These are phyloP conservation scores for Megaceryle torquata DNA, from an alignment of 2,113 vertebrate species.

Conservation along the genomic window DNA sequence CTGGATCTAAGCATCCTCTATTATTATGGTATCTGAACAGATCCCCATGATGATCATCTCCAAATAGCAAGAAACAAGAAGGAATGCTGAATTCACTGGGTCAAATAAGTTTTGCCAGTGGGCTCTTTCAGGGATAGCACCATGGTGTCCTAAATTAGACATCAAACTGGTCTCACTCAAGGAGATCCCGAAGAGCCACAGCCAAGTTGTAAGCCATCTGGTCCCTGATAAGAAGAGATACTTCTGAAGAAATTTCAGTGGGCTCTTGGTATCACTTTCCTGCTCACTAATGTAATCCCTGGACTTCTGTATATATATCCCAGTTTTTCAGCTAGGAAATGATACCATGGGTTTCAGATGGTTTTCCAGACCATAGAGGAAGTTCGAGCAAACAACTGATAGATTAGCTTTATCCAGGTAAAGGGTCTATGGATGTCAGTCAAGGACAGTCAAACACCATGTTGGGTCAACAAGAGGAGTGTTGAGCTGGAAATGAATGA, in stretches of 20 bases:
- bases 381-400: background rate
- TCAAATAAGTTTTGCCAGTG: background rate
- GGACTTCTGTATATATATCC: background rate
- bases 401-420: background rate
- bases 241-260: background rate
- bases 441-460: background rate
- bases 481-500: background rate
- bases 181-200: background rate
- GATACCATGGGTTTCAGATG: background rate
- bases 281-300: background rate
- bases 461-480: background rate
- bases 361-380: background rate
- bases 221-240: background rate
- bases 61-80: background rate
- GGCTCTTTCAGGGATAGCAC: background rate
- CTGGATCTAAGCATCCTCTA: background rate
- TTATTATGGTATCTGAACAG: background rate
- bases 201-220: background rate
- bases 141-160: background rate
- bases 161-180: background rate
- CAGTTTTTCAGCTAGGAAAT: background rate
- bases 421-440: background rate
- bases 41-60: background rate
- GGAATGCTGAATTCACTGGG: background rate
- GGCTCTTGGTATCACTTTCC: background rate